Base-by-base conservation (phyloP, 2,888 invertebrate genomes). In the Digitonthophagus gazella region DNA sequence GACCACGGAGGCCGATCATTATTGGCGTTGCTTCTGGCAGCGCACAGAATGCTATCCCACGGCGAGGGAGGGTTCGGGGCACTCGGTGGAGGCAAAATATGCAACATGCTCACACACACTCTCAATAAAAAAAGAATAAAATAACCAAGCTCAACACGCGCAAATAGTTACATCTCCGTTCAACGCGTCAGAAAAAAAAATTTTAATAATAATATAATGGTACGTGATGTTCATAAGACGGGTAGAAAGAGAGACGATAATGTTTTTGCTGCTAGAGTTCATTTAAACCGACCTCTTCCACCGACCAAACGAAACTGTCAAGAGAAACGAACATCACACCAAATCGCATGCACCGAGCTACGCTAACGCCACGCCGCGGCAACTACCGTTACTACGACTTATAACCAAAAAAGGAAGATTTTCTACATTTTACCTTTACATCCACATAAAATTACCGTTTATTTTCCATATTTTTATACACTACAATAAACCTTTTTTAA, bases 51-150 rank as follows among this genome's bases (percentile, higher is more conserved):
- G 74, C 83, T 84, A 74, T 82, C 82, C 85, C 85, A 85, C 11
- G 84, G 83, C 6, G 84, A 83, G 66, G 85, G 84, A 69, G 84
- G 84, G 72, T 82, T 83, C 65, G 83, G 83, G 58, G 82, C 82
- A 74, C 84, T 81, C 65, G 85, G 83, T 58, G 86, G 85, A 71
- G 86, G 85, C 74, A 85, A 76, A 74, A 85, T 82, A 78, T 85
- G 85, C 78, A 86, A 80, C 84, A 86, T 83, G 66, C 58, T 72
- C 64, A 67, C 67, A 56, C 65, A 64, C 67, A 58, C 6, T 66
- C 55, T 55, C 64, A 19, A 15, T 28, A 15, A 11, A 64, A 8
- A 3, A 56, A 55, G 14, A 58, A 44, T n/a, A n/a, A 63, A 67
- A 63, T 20, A 18, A 58, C 8, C 22, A 57, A 66, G 18, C 18